Evolutionary conservation across 2,113 vertebrate species (phyloP).

Genomic region (Megaceryle torquata): DNA sequence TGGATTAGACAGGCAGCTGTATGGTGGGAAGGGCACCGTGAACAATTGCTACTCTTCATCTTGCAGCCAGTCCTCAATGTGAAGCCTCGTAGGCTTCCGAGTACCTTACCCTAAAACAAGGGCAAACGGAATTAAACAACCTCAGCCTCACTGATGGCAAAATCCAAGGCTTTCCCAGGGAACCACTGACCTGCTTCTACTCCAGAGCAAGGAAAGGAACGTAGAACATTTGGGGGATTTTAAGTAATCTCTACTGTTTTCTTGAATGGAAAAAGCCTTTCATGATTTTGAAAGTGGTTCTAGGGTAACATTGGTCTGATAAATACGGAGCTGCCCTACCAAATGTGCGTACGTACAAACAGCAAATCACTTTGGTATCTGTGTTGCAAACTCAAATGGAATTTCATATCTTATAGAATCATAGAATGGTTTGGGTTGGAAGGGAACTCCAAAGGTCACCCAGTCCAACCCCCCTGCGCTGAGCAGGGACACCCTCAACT

Average conservation of each 20-base stretch:
- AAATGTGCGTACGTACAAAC: background rate
- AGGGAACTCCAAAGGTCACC: no score
- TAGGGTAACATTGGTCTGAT: background rate
- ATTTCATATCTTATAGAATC: background rate
- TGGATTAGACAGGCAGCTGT: constrained; percentile 36
- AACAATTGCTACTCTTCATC: constrained; percentile 16
- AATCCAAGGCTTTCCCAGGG: background rate
- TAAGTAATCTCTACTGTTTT: background rate
- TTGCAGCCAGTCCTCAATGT: background rate
- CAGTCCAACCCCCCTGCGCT: no score
- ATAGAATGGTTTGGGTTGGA: no score
- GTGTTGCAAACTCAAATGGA: background rate
- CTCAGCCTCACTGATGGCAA: background rate
- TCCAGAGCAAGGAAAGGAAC: background rate
- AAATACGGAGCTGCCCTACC: background rate
- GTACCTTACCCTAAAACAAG: background rate
- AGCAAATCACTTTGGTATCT: background rate
- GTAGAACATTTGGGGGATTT: background rate
- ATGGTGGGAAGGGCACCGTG: constrained; percentile 7
- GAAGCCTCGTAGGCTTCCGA: background rate
- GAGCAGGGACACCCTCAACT: no score
- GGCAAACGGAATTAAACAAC: background rate
- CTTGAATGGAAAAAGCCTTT: background rate
- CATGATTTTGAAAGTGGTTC: background rate
- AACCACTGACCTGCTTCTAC: background rate